Conservation (phyloP, 2,888 invertebrate species). For the Blera fallax region DNA sequence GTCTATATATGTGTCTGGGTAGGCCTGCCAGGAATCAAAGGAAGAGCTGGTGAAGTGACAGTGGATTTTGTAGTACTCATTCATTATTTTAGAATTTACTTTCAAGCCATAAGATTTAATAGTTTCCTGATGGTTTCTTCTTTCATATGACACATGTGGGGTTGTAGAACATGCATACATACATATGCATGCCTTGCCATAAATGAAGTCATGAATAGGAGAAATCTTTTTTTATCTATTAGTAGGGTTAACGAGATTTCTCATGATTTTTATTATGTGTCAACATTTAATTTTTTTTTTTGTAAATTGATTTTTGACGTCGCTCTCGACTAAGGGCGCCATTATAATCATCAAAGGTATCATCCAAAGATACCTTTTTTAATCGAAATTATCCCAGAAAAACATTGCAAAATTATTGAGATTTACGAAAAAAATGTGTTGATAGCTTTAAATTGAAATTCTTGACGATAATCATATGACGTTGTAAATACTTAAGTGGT, state of each 20-base stretch:
- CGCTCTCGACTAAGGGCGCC: too few species aligned
- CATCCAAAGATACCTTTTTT: too few species aligned
- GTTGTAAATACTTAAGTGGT: too few species aligned
- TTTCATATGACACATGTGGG: neutral
- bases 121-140: neutral
- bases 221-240: neutral
- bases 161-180: neutral
- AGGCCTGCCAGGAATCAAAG: constrained; percentile 21
- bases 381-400: too few species aligned
- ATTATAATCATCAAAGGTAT: too few species aligned
- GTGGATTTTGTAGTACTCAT: constrained; percentile 2
- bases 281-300: neutral
- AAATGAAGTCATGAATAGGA: constrained; percentile 4
- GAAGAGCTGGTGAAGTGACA: constrained; percentile 21
- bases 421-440: too few species aligned
- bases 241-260: constrained; percentile 2
- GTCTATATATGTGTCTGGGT: neutral
- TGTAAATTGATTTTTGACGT: too few species aligned
- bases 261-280: neutral
- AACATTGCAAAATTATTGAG: too few species aligned
- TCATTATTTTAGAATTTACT: constrained; percentile 28
- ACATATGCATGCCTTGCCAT: constrained; percentile 20
- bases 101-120: constrained; percentile 28
- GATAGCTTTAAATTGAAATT: too few species aligned
- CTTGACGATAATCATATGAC: too few species aligned